Conservation (phyloP, 2,113 vertebrate species). For the Oreocharis arfaki region DNA sequence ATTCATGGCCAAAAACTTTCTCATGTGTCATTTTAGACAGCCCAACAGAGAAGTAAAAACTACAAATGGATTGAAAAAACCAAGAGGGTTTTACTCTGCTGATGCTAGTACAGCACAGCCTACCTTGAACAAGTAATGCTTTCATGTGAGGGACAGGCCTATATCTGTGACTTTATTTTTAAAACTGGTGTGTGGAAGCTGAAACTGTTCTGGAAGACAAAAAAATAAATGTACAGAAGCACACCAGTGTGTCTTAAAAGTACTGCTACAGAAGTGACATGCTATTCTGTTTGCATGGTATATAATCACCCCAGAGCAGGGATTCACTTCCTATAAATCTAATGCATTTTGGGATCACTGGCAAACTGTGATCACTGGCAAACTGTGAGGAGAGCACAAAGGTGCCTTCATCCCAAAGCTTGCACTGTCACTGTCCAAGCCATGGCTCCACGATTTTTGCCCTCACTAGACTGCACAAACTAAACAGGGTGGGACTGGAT, state of each 20-base stretch:
- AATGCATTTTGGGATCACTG: background rate
- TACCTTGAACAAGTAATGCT: background rate
- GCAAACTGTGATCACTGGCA: background rate
- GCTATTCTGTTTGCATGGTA: background rate
- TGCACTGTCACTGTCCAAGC: background rate
- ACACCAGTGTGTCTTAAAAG: background rate
- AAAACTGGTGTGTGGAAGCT: background rate
- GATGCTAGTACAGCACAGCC: background rate
- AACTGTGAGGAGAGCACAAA: background rate
- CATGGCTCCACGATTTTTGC: accelerated
- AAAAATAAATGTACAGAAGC: background rate
- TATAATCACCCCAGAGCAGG: background rate
- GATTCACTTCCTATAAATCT: background rate
- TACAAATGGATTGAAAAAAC: background rate
- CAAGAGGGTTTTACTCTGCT: background rate
- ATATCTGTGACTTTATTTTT: background rate
- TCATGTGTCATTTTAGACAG: background rate
- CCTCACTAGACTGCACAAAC: background rate
- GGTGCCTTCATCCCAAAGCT: background rate
- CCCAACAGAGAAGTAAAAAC: background rate
- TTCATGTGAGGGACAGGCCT: background rate
- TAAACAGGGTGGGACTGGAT: background rate
- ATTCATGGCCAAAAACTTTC: background rate
- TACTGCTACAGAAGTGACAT: background rate
- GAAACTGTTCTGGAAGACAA: background rate